These are phyloP conservation scores for Polypterus senegalus DNA, from an alignment of 2,113 vertebrate species.

Conservation along the genomic window DNA sequence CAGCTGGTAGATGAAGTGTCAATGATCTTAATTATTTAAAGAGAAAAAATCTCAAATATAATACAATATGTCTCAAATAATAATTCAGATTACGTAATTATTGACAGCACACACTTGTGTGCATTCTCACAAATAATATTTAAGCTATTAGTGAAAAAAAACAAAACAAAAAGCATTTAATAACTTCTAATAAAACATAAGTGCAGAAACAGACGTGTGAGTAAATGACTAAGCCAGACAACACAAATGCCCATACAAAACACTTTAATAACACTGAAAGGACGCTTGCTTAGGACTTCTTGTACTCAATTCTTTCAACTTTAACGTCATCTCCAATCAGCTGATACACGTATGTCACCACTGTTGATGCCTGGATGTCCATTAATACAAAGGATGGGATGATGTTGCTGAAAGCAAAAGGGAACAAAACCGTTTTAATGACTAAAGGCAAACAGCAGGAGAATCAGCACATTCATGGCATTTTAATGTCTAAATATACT, in stretches of 20 bases:
- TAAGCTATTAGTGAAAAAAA: conserved; percentile 33
- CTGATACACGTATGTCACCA: conserved; percentile 96
- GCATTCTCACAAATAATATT: conserved; percentile 26
- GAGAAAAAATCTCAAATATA: no score
- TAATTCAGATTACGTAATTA: no score
- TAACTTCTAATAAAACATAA: conserved; percentile 19
- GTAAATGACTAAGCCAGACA: conserved; percentile 33
- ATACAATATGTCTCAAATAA: no score
- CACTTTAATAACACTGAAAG: not conserved
- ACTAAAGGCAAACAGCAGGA: no score
- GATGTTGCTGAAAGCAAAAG: conserved; percentile 69
- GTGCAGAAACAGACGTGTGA: conserved; percentile 6
- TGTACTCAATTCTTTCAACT: conserved; percentile 97
- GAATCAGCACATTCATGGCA: no score
- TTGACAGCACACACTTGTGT: no score
- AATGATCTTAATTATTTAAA: no score
- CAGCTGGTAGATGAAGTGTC: no score
- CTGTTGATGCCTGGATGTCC: conserved; percentile 97
- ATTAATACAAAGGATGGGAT: conserved; percentile 96
- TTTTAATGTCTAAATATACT: no score
- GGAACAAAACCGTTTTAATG: no score
- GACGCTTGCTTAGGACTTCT: conserved; percentile 68
- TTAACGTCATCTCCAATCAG: conserved; percentile 95
- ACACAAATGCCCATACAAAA: conserved; percentile 24
- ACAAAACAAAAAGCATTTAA: conserved; percentile 29